Base-by-base conservation (phyloP, 2,888 invertebrate genomes). In the Alitta virens region DNA sequence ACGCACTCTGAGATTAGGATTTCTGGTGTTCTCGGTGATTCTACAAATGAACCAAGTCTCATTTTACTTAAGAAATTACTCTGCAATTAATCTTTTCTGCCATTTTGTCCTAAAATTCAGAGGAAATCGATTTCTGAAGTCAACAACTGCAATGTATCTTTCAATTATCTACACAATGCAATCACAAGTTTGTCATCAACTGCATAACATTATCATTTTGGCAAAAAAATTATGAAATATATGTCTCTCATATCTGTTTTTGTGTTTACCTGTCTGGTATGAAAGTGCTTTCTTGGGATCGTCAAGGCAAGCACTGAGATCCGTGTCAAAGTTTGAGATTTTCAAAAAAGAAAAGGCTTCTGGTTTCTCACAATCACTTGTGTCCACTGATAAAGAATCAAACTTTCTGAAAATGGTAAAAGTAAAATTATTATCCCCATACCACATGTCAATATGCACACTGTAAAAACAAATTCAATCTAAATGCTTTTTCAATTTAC, bases 221-320 rank as follows among this genome's bases (percentile, higher is more conserved):
- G n/a, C n/a, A n/a, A n/a, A n/a, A n/a, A n/a, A n/a, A n/a, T n/a
- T n/a, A n/a, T n/a, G n/a, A n/a, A n/a, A n/a, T n/a, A n/a, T n/a
- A n/a, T n/a, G n/a, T n/a, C n/a, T n/a, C n/a, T n/a, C n/a, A n/a
- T n/a, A n/a, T n/a, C n/a, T n/a, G n/a, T n/a, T n/a, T n/a, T n/a
- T n/a, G n/a, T n/a, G n/a, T n/a, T n/a, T n/a, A 67, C 68, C 68
- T 62, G 68, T 68, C 33, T 68, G 68, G 55, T 68, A 68, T 16
- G 68, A 66, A 16, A 68, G 60, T 0, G 68, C 66, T 49, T 49
- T 56, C 21, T 64, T 60, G 26, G 62, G 63, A 33, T 68, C 68
- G 16, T 42, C 25, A 2, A 68, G 27, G 40, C 68, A 68, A 1
- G 49, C 42, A 21, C 55, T 26, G 21, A 68, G 26, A 38, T 64